Conservation (phyloP, 2,797 vertebrate species). For the Phoeniculus purpureus region DNA sequence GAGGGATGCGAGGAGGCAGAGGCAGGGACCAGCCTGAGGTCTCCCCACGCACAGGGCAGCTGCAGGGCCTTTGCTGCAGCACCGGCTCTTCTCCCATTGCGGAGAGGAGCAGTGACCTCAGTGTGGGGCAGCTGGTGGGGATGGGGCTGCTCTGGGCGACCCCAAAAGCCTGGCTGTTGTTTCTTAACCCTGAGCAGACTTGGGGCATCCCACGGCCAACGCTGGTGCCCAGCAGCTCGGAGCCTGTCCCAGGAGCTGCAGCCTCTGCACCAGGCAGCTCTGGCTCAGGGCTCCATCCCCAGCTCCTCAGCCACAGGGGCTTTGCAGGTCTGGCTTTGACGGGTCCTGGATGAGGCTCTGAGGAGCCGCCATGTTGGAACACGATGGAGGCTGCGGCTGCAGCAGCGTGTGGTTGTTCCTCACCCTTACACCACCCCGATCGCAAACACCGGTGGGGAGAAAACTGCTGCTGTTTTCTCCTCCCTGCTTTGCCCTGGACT, state of each 20-base stretch:
- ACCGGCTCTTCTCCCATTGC: background rate
- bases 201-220: fast-evolving
- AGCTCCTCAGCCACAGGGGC: fast-evolving
- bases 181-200: background rate
- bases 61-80: background rate
- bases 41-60: background rate
- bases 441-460: background rate
- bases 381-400: background rate
- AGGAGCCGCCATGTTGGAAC: background rate
- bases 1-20: background rate
- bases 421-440: background rate
- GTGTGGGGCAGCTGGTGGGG: background rate
- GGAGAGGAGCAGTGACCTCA: background rate
- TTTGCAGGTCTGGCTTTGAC: background rate
- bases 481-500: background rate
- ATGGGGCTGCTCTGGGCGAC: background rate
- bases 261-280: background rate
- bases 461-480: background rate
- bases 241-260: background rate
- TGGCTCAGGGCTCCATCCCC: background rate
- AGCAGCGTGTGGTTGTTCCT: background rate
- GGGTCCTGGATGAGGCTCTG: background rate
- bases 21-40: background rate
- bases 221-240: fast-evolving
- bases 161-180: background rate